Evolutionary conservation across 2,888 invertebrate genomes (phyloP).

Genomic region (Cerceris ruficornis): DNA sequence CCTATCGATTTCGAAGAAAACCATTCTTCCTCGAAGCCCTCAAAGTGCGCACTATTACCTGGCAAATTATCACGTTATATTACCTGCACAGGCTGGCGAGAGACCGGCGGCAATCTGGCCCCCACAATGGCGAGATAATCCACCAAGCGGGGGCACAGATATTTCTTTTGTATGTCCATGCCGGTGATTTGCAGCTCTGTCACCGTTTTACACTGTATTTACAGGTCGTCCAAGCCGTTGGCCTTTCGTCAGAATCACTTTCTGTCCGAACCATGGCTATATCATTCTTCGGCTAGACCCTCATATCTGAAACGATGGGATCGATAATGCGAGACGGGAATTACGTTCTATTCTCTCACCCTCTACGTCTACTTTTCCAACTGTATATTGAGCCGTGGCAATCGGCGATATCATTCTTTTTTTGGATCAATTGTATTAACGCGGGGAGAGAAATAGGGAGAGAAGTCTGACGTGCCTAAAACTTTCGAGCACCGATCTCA

Average conservation of each 20-base stretch:
- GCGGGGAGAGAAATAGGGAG: too few relatives aligned
- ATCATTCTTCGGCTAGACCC: conserved; percentile 62
- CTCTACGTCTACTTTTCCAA: too few relatives aligned
- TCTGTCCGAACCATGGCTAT: conserved; percentile 70
- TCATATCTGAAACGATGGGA: not conserved
- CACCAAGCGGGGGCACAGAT: conserved; percentile 92
- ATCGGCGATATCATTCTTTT: too few relatives aligned
- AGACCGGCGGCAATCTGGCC: conserved; percentile 88
- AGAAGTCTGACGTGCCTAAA: not conserved
- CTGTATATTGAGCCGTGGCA: too few relatives aligned
- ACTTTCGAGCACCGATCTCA: conserved; percentile 22
- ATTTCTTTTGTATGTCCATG: conserved; percentile 89
- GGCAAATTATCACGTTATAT: not conserved
- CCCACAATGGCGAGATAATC: conserved; percentile 99
- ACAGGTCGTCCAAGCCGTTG: conserved; percentile 65
- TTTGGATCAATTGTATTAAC: too few relatives aligned
- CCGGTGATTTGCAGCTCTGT: conserved; percentile 68
- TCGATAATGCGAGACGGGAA: not conserved
- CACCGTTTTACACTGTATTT: conserved; percentile 71
- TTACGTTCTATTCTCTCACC: too few relatives aligned
- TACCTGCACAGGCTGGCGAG: conserved; percentile 91
- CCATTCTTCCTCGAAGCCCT: too few relatives aligned
- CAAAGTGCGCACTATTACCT: too few relatives aligned
- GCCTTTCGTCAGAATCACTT: conserved; percentile 61
- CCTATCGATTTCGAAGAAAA: too few relatives aligned